Evolutionary conservation across 2,888 invertebrate species (phyloP).

Genomic region (Gonocerus acuteangulatus): DNA sequence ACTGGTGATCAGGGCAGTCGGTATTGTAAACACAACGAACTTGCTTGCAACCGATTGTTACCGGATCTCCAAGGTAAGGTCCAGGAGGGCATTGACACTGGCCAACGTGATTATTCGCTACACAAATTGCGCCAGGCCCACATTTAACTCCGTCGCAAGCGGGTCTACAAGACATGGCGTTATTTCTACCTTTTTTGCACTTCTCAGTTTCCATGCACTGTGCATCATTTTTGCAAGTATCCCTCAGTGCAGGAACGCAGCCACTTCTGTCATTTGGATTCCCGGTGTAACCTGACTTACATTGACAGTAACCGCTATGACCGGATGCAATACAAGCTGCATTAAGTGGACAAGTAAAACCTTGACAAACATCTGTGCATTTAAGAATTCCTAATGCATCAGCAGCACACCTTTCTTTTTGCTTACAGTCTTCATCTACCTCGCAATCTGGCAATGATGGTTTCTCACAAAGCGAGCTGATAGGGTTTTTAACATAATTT

Average conservation of each 20-base stretch:
- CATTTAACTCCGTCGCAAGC: conserved; percentile 71
- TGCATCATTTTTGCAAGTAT: conserved; percentile 69
- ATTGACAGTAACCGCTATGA: conserved; percentile 74
- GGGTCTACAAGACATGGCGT: conserved; percentile 59
- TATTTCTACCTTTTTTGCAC: conserved; percentile 56
- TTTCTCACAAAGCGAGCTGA: conserved; percentile 72
- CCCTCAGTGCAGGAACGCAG: conserved; percentile 63
- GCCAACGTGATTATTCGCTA: conserved; percentile 81
- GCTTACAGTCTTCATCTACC: conserved; percentile 60
- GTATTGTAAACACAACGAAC: conserved; percentile 81
- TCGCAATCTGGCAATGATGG: conserved; percentile 78
- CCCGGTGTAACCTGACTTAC: conserved; percentile 72
- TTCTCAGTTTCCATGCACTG: conserved; percentile 77
- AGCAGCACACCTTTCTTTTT: conserved; percentile 64
- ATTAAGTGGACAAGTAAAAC: conserved; percentile 76
- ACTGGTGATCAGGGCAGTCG: conserved; percentile 69
- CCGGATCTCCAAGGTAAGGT: conserved; percentile 76
- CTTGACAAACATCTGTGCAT: conserved; percentile 68
- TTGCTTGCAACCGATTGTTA: conserved; percentile 63
- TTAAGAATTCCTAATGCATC: conserved; percentile 78
- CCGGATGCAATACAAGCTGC: conserved; percentile 67
- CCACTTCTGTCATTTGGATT: conserved; percentile 85
- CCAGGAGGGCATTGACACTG: conserved; percentile 86
- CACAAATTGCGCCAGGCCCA: conserved; percentile 79
- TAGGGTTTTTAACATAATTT: conserved; percentile 75